Evolutionary conservation across 2,888 invertebrate genomes (phyloP), one percentile per base, ranked within the genome.

Genomic region (Sycophila texana): DNA sequence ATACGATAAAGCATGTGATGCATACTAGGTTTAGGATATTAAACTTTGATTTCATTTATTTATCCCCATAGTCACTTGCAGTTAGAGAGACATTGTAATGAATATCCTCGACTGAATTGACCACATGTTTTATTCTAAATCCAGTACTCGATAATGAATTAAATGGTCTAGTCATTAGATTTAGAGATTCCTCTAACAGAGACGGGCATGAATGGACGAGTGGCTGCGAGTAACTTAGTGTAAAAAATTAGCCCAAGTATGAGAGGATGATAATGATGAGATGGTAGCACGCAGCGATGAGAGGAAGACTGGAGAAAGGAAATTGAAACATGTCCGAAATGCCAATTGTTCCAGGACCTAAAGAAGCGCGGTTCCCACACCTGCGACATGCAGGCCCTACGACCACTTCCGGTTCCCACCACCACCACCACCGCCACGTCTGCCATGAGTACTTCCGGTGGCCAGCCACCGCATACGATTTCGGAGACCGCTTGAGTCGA

Each of bases 341-440:
- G 84, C 86, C 85, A 89, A 87, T 89, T 90, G 89, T 90, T 90
- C 86, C 89, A 90, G 90, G 90, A 90, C 84, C 87, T 90, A 88
- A 90, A 89, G 89, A 90, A 89, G 89, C 90, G 90, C 87, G 88
- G 89, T 88, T 90, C 90, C 86, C 90, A 90, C 88, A 88, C 88
- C 87, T 90, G 89, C 87, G 90, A 90, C 87, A 90, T 90, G 90
- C 90, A 90, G 89, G 89, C 88, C 86, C 88, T 90, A 84, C 88
- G 88, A 88, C 89, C 90, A 87, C 89, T 90, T 87, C 87, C 90
- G 88, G 88, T 88, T 51, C 74, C 77, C 55, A 74, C 83, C 87
- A 86, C 83, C 82, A 84, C 84, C 82, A 84, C 84, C 85, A 87
- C 83, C 77, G 79, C 85, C 84, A 87, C 86, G 88, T 85, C 89